A percentile compares a stretch with the other conserved stretches of the same genome.
phyloP scores from a whole-genome alignment of 1,140 invertebrate species.

The Magallana angulata region DNA sequence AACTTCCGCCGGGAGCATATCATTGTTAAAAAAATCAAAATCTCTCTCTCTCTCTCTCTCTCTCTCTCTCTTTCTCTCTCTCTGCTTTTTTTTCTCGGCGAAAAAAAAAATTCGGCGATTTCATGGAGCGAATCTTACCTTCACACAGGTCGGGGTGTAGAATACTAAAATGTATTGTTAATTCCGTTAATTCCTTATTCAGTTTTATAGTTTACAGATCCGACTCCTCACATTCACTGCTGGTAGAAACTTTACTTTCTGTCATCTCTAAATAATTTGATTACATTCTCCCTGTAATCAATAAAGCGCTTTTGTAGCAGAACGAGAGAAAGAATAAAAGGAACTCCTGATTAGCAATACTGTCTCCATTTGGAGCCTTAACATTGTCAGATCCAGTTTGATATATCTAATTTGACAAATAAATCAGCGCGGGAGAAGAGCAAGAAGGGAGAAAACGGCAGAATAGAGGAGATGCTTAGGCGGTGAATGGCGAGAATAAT shows the following conservation, averaged over 20 bases:
- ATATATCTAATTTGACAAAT: constrained; percentile 13
- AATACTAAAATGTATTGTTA: too few relatives aligned
- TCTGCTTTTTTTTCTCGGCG: too few relatives aligned
- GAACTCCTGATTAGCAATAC: background rate
- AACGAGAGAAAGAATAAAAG: background rate
- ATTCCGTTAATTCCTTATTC: background rate
- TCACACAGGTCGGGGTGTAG: too few relatives aligned
- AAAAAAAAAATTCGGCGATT: too few relatives aligned
- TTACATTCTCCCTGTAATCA: background rate
- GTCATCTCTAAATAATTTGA: constrained; percentile 23
- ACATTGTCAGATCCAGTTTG: background rate
- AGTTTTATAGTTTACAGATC: background rate
- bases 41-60: background rate
- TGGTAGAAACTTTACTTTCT: background rate
- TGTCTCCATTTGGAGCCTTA: background rate
- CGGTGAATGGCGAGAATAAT: background rate
- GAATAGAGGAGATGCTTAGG: background rate
- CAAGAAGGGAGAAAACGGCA: background rate
- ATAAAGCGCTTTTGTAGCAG: constrained; percentile 14
- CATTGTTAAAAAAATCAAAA: too few relatives aligned
- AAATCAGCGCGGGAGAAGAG: background rate
- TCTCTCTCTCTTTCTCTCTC: constrained; percentile 3
- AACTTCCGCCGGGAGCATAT: background rate
- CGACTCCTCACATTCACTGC: background rate
- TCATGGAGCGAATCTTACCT: too few relatives aligned